phyloP scores from a whole-genome alignment of 2,888 invertebrate species.

The Disparrhopalites patrizii region DNA sequence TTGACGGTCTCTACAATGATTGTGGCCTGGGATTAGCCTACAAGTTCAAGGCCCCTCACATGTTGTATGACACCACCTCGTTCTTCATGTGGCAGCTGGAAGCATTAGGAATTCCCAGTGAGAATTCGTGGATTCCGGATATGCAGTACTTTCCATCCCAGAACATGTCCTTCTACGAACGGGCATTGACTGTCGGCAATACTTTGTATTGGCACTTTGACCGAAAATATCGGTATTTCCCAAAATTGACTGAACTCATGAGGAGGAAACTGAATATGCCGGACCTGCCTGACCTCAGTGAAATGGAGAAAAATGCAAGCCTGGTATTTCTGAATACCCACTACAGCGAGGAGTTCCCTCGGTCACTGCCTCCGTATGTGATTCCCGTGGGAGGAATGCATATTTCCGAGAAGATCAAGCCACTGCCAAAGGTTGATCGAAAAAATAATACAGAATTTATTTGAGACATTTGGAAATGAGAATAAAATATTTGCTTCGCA shows the following conservation, averaged over 20 bases:
- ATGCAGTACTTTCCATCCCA: constrained; percentile 27
- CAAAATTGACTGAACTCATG: constrained; percentile 32
- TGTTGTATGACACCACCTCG: constrained; percentile 26
- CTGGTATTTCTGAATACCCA: constrained; percentile 40
- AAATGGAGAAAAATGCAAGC: constrained; percentile 33
- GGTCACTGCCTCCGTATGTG: constrained; percentile 36
- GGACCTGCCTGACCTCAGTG: constrained; percentile 33
- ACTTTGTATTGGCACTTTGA: constrained; percentile 27
- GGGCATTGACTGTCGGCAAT: constrained; percentile 26
- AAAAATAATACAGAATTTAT: constrained; percentile 27
- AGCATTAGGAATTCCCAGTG: constrained; percentile 23
- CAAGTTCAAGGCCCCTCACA: constrained; percentile 27
- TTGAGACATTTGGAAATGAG: constrained; percentile 12
- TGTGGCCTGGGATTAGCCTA: constrained; percentile 30
- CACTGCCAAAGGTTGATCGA: constrained; percentile 29
- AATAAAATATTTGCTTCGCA: not conserved
- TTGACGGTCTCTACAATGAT: constrained; percentile 33
- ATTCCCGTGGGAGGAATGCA: constrained; percentile 30
- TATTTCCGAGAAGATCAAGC: constrained; percentile 19
- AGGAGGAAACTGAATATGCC: constrained; percentile 29
- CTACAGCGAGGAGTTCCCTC: constrained; percentile 41
- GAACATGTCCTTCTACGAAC: constrained; percentile 28
- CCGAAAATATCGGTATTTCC: constrained; percentile 32
- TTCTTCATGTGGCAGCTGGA: constrained; percentile 26
- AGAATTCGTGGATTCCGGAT: constrained; percentile 35